Evolutionary conservation across 2,797 vertebrate species (phyloP).

Genomic region (Fistularia commersonii): DNA sequence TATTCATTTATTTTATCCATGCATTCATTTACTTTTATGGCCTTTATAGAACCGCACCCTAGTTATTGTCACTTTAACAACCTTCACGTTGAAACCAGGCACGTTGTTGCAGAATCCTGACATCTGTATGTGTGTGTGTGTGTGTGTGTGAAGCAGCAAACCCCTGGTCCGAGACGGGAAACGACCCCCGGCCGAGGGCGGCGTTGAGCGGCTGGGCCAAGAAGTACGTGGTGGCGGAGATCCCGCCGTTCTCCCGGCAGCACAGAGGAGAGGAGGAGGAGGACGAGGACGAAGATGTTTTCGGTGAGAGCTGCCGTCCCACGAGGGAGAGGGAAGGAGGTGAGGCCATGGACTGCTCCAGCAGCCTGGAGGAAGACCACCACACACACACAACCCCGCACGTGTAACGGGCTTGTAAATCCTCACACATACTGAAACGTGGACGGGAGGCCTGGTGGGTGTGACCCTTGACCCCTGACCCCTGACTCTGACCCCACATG

Average conservation of each 20-base stretch:
- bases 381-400: slow-evolving; percentile 27
- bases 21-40: too few relatives aligned
- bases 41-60: too few relatives aligned
- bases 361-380: slow-evolving; percentile 70
- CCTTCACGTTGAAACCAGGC: not conserved
- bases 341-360: slow-evolving; percentile 89
- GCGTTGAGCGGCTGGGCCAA: slow-evolving; percentile 70
- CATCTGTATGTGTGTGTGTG: not conserved
- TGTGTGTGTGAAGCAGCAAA: slow-evolving; percentile 24
- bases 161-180: slow-evolving; percentile 69
- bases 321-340: slow-evolving; percentile 35
- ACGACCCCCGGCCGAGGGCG: slow-evolving; percentile 74
- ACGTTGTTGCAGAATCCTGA: too few relatives aligned
- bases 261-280: slow-evolving; percentile 62
- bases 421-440: not conserved
- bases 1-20: too few relatives aligned
- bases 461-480: too few relatives aligned
- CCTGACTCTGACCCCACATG: too few relatives aligned
- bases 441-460: not conserved
- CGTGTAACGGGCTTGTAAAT: too few relatives aligned
- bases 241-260: slow-evolving; percentile 84
- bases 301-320: slow-evolving; percentile 54
- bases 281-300: slow-evolving; percentile 15
- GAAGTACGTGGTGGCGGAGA: slow-evolving; percentile 86
- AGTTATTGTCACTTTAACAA: not conserved